Evolutionary conservation across 2,888 invertebrate genomes (phyloP).

Genomic region (Galeopsomyia nigrocyanea): DNA sequence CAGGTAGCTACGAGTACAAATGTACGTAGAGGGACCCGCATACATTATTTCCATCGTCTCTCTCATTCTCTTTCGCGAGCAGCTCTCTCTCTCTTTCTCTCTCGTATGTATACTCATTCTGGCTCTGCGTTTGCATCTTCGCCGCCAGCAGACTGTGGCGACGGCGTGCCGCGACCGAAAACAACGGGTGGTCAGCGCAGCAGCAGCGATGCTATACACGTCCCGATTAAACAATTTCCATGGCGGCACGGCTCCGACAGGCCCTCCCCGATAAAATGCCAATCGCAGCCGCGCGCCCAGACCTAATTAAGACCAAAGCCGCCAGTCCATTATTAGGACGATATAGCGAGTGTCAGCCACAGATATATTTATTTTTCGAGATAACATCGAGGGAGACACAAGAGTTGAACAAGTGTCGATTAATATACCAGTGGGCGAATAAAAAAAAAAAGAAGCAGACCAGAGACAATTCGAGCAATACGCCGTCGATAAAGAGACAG

Average conservation of each 20-base stretch:
- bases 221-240: slow-evolving; percentile 44
- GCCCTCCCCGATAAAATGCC: not conserved
- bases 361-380: slow-evolving; percentile 31
- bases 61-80: slow-evolving; percentile 21
- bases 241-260: slow-evolving; percentile 20
- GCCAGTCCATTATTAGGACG: not conserved
- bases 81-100: slow-evolving; percentile 8
- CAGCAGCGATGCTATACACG: slow-evolving; percentile 23
- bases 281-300: not conserved
- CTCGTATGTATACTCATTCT: too few relatives aligned
- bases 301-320: slow-evolving; percentile 20
- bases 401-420: slow-evolving; percentile 32
- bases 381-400: slow-evolving; percentile 28
- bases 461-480: not conserved
- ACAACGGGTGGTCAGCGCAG: slow-evolving; percentile 46
- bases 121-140: slow-evolving; percentile 10
- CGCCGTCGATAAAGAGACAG: not conserved
- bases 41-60: slow-evolving; percentile 50
- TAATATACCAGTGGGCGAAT: slow-evolving; percentile 23
- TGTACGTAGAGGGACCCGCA: slow-evolving; percentile 52
- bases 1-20: slow-evolving; percentile 58
- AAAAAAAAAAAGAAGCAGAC: not conserved
- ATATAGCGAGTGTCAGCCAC: not conserved
- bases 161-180: slow-evolving; percentile 22
- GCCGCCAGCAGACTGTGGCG: slow-evolving; percentile 2